Conservation (phyloP, 2,888 invertebrate species). For the Tetanocera ferruginea region DNA sequence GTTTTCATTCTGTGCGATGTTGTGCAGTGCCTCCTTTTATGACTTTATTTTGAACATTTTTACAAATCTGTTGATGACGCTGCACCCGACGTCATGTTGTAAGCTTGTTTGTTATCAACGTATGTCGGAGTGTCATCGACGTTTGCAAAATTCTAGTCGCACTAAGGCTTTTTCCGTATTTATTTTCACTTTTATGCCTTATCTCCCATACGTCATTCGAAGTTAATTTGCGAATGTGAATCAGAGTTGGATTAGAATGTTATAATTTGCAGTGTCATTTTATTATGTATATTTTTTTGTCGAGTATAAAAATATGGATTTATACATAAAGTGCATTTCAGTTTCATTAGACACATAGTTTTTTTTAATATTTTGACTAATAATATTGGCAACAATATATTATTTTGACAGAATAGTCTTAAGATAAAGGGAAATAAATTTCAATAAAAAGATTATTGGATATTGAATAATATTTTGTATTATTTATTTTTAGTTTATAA, state of each 20-base stretch:
- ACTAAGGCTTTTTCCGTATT: background rate
- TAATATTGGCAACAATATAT: too few species aligned
- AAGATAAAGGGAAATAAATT: too few species aligned
- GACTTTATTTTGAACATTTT: slow-evolving; percentile 42
- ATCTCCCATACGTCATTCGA: background rate
- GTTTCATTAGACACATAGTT: too few species aligned
- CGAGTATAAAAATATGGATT: too few species aligned
- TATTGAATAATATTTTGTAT: too few species aligned
- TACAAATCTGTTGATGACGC: slow-evolving; percentile 50
- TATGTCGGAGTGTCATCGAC: slow-evolving; percentile 44
- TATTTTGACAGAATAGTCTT: too few species aligned
- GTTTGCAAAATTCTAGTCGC: background rate
- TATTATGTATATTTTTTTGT: too few species aligned
- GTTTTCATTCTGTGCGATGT: slow-evolving; percentile 11
- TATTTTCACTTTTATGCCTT: background rate
- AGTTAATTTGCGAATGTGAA: background rate
- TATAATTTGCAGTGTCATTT: too few species aligned
- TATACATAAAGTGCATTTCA: too few species aligned
- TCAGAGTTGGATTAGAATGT: background rate
- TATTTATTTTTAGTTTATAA: too few species aligned
- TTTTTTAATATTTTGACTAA: too few species aligned
- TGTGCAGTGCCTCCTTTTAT: slow-evolving; percentile 11
- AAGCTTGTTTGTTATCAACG: slow-evolving; percentile 46
- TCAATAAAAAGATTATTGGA: too few species aligned
- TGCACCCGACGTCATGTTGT: slow-evolving; percentile 21